These are phyloP conservation scores for Erebia palarica DNA, from an alignment of 2,888 invertebrate species.

Conservation along the genomic window DNA sequence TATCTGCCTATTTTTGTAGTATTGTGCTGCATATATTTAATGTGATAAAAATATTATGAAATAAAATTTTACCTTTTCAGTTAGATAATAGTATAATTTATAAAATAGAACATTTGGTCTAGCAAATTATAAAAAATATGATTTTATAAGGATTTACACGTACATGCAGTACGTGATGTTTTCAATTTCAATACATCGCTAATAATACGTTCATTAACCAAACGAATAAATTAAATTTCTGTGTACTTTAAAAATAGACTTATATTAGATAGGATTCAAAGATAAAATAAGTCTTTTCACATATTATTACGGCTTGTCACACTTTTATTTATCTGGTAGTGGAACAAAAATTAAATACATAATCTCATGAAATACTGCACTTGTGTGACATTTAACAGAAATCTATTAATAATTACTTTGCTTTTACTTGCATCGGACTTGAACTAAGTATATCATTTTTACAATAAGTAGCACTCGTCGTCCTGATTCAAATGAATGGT, in stretches of 20 bases:
- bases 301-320: conserved; percentile 4
- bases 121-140: conserved; percentile 24
- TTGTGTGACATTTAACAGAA: neutral
- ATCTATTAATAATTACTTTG: neutral
- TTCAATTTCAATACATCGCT: conserved; percentile 10
- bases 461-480: neutral
- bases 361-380: conserved; percentile 3
- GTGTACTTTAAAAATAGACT: conserved; percentile 26
- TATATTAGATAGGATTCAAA: conserved; percentile 34
- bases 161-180: neutral
- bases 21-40: conserved; percentile 30
- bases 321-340: neutral
- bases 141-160: neutral
- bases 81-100: conserved; percentile 31
- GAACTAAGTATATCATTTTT: neutral
- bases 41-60: conserved; percentile 38
- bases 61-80: conserved; percentile 28
- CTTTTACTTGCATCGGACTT: conserved; percentile 1
- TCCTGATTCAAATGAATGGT: neutral
- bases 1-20: conserved; percentile 23
- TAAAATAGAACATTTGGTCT: conserved; percentile 27
- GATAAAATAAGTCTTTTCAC: conserved; percentile 17
- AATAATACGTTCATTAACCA: conserved; percentile 9
- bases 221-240: conserved; percentile 22
- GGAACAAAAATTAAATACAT: too few relatives aligned